Percentiles rank a stretch among this genome's conserved stretches.
These are phyloP conservation scores for Hippopotamus amphibius DNA, from an alignment of 2,113 vertebrate genomes.

Conservation along the genomic window DNA sequence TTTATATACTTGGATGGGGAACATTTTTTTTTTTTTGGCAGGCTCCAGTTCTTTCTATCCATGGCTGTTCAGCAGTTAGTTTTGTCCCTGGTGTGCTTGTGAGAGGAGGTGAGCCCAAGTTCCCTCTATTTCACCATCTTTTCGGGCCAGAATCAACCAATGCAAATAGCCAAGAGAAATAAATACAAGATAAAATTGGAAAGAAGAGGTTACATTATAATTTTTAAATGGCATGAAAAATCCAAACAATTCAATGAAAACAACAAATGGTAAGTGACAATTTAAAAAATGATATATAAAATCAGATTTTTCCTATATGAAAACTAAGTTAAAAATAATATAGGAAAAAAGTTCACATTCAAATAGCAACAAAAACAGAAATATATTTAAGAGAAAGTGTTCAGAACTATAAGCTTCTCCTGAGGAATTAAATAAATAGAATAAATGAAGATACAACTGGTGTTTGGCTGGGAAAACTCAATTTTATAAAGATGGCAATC, in stretches of 20 bases:
- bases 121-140: not conserved
- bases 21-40: not conserved
- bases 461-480: not conserved
- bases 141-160: not conserved
- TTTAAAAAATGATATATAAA: not conserved
- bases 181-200: not conserved
- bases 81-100: not conserved
- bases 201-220: not conserved
- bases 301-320: not conserved
- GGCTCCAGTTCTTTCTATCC: not conserved
- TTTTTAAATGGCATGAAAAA: not conserved
- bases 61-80: not conserved
- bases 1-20: not conserved
- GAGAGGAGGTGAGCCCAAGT: not conserved
- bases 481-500: not conserved
- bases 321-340: not conserved
- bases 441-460: not conserved
- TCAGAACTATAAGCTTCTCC: not conserved
- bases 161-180: not conserved
- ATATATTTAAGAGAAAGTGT: not conserved
- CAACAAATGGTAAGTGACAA: not conserved
- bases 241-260: not conserved
- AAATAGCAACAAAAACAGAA: not conserved
- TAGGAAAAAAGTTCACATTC: not conserved
- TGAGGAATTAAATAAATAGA: not conserved